Conservation (phyloP, 53 echinoderm and acorn worm genomes). For the Hippasteria phrygiana region DNA sequence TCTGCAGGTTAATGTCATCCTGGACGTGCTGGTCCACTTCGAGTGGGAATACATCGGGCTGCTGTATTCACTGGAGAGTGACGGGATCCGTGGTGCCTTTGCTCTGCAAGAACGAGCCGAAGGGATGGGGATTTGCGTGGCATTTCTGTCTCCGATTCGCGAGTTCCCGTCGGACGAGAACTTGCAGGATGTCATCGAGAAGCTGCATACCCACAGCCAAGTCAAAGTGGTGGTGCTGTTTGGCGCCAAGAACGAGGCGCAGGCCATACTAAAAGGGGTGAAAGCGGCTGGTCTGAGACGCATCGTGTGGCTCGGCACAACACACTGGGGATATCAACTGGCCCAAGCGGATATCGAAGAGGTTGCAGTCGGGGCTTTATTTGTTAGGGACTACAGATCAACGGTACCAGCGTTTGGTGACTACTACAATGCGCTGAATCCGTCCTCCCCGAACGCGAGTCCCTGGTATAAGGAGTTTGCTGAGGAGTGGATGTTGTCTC, state of each 20-base stretch:
- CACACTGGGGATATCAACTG: constrained; percentile 44
- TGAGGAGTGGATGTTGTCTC: not conserved
- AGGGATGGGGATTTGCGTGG: constrained; percentile 49
- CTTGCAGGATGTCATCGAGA: constrained; percentile 11
- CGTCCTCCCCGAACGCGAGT: constrained; percentile 18
- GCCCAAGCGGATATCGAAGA: not conserved
- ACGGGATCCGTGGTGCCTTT: constrained; percentile 56
- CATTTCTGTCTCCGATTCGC: constrained; percentile 33
- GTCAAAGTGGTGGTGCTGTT: constrained; percentile 63
- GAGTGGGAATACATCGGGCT: constrained; percentile 65
- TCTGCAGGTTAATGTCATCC: constrained; percentile 37
- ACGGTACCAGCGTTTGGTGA: constrained; percentile 20
- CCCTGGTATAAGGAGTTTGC: constrained; percentile 56
- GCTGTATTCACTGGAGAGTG: constrained; percentile 43
- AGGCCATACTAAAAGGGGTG: constrained; percentile 23
- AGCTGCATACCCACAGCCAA: constrained; percentile 7
- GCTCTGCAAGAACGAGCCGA: constrained; percentile 52
- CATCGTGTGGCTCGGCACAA: constrained; percentile 53
- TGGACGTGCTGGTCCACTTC: constrained; percentile 46
- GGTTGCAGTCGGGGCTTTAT: constrained; percentile 29
- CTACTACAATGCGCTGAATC: constrained; percentile 7
- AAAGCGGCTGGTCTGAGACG: not conserved
- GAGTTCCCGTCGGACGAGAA: constrained; percentile 17
- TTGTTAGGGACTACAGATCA: constrained; percentile 41
- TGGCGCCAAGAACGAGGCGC: constrained; percentile 42